A percentile compares a stretch with the other conserved stretches of the same genome.
Evolutionary conservation across 2,113 vertebrate genomes (phyloP).

Genomic region (Takifugu flavidus): DNA sequence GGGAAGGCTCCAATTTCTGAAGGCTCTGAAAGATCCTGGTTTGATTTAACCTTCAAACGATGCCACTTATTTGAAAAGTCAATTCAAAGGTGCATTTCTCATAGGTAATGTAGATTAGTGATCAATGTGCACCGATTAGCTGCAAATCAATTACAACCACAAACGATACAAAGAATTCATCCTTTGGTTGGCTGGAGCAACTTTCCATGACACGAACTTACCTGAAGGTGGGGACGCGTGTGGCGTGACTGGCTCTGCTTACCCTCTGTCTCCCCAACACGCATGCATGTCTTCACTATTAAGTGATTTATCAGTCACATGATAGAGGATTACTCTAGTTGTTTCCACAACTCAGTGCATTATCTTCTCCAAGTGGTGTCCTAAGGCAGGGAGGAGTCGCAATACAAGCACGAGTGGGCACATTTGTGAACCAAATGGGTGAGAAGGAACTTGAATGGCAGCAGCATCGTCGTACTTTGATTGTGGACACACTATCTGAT

Average conservation of each 20-base stretch:
- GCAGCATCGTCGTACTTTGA: too few relatives aligned
- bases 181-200: not conserved
- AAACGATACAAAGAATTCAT: not conserved
- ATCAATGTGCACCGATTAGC: not conserved
- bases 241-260: not conserved
- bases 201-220: slow-evolving; percentile 23
- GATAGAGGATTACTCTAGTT: slow-evolving; percentile 61
- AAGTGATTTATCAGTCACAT: slow-evolving; percentile 70
- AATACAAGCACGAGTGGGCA: too few relatives aligned
- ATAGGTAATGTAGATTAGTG: too few relatives aligned
- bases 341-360: slow-evolving; percentile 52
- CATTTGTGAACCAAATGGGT: too few relatives aligned
- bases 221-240: slow-evolving; percentile 14
- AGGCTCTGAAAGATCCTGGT: too few relatives aligned
- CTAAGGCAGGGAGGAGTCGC: too few relatives aligned
- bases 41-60: too few relatives aligned
- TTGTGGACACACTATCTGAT: too few relatives aligned
- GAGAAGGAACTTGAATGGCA: too few relatives aligned
- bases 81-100: too few relatives aligned
- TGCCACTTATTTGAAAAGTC: too few relatives aligned
- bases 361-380: slow-evolving; percentile 18
- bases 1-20: slow-evolving; percentile 47
- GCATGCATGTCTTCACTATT: slow-evolving; percentile 36
- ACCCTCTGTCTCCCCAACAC: slow-evolving; percentile 4
- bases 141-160: not conserved